Evolutionary conservation across 2,797 vertebrate species (phyloP), one percentile per base, ranked within the genome.

Genomic region (Natrix natrix): DNA sequence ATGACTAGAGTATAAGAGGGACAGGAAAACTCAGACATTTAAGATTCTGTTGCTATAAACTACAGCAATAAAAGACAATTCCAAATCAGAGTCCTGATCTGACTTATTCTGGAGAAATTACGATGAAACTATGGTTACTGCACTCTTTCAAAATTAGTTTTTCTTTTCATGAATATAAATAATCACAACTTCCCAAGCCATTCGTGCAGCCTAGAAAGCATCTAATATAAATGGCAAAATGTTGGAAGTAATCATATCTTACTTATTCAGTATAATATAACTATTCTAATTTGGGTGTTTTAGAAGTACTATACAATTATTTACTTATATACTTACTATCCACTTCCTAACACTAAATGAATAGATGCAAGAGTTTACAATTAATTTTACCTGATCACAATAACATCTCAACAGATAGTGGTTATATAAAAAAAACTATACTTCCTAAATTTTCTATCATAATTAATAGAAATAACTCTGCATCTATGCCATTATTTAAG

Each of bases 341-440:
- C 86, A n/a, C 78, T 17, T 54, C 24, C 61, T 91, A 20, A 91
- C 32, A 89, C 37, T 20, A 6, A 92, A 57, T 48, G 61, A 92
- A 89, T 13, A 91, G 52, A 37, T 17, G 89, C n/a, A 69, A 32
- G 32, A 37, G 14, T 74, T 74, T 74, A 37, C n/a, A 74, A 74
- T 37, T 17, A 74, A 74, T 37, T 74, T 74, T 74, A 74, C 16
- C n/a, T n/a, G 56, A 22, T 24, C 57, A 83, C 52, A 83, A 69
- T 87, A 86, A 92, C 88, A 91, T 83, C 74, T 83, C 61, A 94
- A 86, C 43, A 95, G 86, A 92, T 88, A 43, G 56, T 88, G 48
- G 20, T 0, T 1, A 0, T 37, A 91, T 89, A 26, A 32, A 92
- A 91, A 69, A 86, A 94, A 92, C 69, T 90, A 54, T 91, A 17